A percentile compares a stretch with the other conserved stretches of the same genome.
These are phyloP conservation scores for Parelbella ahira DNA, from an alignment of 2,888 invertebrate genomes.

Conservation along the genomic window DNA sequence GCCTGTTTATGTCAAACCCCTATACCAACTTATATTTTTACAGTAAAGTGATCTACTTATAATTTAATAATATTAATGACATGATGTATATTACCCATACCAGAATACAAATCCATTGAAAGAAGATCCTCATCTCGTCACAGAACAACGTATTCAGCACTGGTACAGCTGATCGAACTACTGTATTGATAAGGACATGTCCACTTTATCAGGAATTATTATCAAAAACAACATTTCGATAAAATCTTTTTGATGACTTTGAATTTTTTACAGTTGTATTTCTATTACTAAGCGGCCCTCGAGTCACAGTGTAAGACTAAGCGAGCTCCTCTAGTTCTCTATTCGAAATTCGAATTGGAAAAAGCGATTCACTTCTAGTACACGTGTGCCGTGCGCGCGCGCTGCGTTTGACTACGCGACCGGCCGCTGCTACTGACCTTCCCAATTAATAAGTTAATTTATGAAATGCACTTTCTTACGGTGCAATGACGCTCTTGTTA, in stretches of 20 bases:
- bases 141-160: constrained; percentile 47
- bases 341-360: constrained; percentile 50
- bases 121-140: constrained; percentile 67
- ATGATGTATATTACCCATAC: constrained; percentile 41
- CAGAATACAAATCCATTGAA: constrained; percentile 66
- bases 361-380: constrained; percentile 73
- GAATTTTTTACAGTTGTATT: constrained; percentile 16
- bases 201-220: constrained; percentile 61
- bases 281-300: constrained; percentile 35
- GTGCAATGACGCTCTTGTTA: constrained; percentile 45
- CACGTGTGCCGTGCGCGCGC: constrained; percentile 74
- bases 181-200: constrained; percentile 75
- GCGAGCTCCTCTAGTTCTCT: constrained; percentile 58
- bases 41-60: too few species aligned
- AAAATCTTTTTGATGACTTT: constrained; percentile 15
- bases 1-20: too few species aligned
- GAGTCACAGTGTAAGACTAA: constrained; percentile 65
- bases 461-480: constrained; percentile 75
- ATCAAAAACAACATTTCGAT: constrained; percentile 54
- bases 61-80: not conserved
- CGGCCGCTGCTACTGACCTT: constrained; percentile 63
- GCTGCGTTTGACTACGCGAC: constrained; percentile 64
- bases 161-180: constrained; percentile 53
- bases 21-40: too few species aligned
- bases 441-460: constrained; percentile 75